Evolutionary conservation across 2,888 invertebrate genomes (phyloP).

Genomic region (Eulithis testata): DNA sequence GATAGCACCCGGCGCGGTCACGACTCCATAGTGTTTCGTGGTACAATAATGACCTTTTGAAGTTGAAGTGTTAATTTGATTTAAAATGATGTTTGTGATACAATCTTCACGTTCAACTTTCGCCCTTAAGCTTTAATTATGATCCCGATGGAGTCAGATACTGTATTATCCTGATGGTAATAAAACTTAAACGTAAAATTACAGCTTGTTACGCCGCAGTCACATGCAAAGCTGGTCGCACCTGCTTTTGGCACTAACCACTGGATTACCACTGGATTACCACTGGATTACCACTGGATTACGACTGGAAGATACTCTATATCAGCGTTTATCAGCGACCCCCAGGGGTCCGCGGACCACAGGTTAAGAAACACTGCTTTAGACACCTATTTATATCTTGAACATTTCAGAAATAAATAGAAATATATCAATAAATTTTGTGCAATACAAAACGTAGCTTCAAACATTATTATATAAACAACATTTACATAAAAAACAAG

Average conservation of each 20-base stretch:
- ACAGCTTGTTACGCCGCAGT: slow-evolving; percentile 33
- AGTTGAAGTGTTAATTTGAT: slow-evolving; percentile 85
- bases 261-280: too few species aligned
- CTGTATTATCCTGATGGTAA: slow-evolving; percentile 51
- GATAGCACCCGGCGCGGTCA: slow-evolving; percentile 79
- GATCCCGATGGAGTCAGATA: slow-evolving; percentile 65
- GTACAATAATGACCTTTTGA: slow-evolving; percentile 83
- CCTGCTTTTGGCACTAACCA: neutral
- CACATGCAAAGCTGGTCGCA: slow-evolving; percentile 1
- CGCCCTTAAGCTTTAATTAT: slow-evolving; percentile 79
- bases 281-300: too few species aligned
- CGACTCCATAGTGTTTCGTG: slow-evolving; percentile 82
- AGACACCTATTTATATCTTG: too few species aligned
- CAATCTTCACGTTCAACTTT: slow-evolving; percentile 80
- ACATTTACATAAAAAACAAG: too few species aligned
- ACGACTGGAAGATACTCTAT: too few species aligned
- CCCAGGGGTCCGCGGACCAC: too few species aligned
- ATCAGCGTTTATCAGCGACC: too few species aligned
- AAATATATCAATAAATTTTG: too few species aligned
- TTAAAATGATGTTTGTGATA: slow-evolving; percentile 82
- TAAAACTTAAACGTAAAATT: slow-evolving; percentile 57
- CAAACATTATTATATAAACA: too few species aligned
- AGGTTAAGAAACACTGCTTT: too few species aligned
- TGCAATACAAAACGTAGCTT: too few species aligned
- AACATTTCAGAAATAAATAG: too few species aligned